Evolutionary conservation across 2,113 vertebrate genomes (phyloP).

Genomic region (Sphyrna mokarran): DNA sequence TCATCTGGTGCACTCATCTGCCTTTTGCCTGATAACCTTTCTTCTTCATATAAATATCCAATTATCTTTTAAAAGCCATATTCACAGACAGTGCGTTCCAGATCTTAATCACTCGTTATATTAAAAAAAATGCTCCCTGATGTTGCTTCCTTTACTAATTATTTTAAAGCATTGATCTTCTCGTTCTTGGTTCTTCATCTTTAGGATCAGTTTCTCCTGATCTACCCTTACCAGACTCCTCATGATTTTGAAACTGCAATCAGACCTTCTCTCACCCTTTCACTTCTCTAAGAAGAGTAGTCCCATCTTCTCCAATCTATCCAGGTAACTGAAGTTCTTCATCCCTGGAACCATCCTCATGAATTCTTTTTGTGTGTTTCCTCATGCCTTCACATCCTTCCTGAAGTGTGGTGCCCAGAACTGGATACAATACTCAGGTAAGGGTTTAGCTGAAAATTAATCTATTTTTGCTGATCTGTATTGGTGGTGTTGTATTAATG

Average conservation of each 20-base stretch:
- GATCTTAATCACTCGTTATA: neutral
- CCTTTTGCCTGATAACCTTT: neutral
- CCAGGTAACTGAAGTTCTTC: neutral
- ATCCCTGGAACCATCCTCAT: neutral
- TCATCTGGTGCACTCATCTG: no score
- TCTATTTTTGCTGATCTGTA: neutral
- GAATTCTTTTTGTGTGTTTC: neutral
- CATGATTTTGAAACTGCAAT: neutral
- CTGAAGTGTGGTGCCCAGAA: no score
- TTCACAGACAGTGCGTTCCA: neutral
- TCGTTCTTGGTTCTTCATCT: neutral
- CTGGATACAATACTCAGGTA: no score
- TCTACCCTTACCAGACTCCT: neutral
- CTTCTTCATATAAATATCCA: neutral
- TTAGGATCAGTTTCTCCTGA: neutral
- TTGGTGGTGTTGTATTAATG: neutral
- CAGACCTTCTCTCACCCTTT: neutral
- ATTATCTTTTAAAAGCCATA: neutral
- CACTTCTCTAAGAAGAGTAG: neutral
- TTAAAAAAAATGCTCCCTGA: neutral
- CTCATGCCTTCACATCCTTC: no score
- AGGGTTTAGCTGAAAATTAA: neutral
- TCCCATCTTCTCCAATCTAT: neutral
- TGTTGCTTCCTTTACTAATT: neutral
- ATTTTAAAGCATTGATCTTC: neutral